phyloP scores from a whole-genome alignment of 2,113 vertebrate genomes.

The Apteryx owenii region DNA sequence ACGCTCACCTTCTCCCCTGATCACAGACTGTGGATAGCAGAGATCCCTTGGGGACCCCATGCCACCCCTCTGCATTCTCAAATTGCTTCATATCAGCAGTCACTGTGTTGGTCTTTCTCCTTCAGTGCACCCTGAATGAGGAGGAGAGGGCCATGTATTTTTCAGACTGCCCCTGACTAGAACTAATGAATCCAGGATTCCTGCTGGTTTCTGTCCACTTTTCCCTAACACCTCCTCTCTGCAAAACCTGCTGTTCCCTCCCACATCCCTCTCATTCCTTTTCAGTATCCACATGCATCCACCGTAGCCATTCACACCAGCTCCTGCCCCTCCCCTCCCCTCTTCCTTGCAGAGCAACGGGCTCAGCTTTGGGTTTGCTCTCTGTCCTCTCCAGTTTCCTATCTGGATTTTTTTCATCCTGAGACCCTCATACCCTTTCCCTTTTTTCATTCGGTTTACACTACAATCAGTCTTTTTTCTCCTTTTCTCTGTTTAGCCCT shows the following conservation, averaged over 20 bases:
- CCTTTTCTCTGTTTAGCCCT: neutral
- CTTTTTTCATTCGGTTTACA: neutral
- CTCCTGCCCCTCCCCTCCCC: neutral
- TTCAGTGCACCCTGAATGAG: fast-evolving
- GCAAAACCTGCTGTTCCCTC: neutral
- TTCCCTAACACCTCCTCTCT: neutral
- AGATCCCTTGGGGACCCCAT: neutral
- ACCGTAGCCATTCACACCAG: neutral
- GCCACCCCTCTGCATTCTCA: neutral
- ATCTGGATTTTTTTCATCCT: neutral
- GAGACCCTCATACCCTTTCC: neutral
- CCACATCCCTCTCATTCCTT: neutral
- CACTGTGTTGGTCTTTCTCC: neutral
- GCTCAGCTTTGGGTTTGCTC: neutral
- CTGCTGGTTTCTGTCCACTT: neutral
- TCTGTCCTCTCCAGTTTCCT: neutral
- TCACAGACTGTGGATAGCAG: neutral
- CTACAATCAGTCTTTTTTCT: neutral
- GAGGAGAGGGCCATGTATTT: neutral
- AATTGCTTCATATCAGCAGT: neutral
- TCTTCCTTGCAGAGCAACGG: neutral
- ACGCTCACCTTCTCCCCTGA: neutral
- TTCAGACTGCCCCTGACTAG: neutral
- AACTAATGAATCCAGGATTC: neutral
- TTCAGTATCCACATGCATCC: neutral